phyloP scores from a whole-genome alignment of 2,797 vertebrate species.

The Chaetodon trifasciatus region DNA sequence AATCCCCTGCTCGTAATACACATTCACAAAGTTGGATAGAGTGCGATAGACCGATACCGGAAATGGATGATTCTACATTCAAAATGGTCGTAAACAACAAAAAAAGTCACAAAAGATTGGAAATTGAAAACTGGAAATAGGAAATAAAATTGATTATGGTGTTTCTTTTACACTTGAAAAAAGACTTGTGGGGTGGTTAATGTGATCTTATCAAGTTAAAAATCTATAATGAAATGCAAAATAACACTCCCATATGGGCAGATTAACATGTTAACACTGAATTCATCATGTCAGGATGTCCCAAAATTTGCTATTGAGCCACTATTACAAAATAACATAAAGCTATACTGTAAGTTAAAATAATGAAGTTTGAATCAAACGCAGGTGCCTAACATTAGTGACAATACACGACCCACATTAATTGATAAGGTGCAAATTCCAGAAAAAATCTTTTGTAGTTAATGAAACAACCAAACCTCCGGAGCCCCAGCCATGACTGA shows the following conservation, averaged over 20 bases:
- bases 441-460: background rate
- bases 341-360: background rate
- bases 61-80: background rate
- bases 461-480: background rate
- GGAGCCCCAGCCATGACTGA: no score
- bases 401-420: background rate
- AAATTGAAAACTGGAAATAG: background rate
- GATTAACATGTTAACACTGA: background rate
- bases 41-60: background rate
- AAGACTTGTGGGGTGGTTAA: background rate
- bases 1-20: conserved; percentile 66
- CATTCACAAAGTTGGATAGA: conserved; percentile 18
- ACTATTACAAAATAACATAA: no score
- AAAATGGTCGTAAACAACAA: conserved; percentile 19
- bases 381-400: no score
- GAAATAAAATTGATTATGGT: background rate
- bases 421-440: no score
- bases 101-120: fast-evolving
- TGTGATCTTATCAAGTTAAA: background rate
- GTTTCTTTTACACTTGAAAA: background rate
- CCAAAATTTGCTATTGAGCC: background rate
- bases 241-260: background rate
- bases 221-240: background rate
- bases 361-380: background rate
- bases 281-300: background rate